phyloP scores from a whole-genome alignment of 2,888 invertebrate genomes.

The Spisula subtruncata region DNA sequence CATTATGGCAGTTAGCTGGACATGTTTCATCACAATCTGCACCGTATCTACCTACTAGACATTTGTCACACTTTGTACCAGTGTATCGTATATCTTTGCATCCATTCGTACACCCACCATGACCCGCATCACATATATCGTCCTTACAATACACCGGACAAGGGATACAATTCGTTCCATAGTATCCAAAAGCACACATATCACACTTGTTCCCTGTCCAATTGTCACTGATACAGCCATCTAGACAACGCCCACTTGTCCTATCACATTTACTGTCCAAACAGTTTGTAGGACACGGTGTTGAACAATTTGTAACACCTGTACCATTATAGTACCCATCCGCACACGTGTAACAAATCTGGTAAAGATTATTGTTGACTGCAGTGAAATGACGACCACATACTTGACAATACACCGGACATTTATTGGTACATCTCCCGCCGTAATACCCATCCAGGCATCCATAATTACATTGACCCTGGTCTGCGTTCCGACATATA shows the following conservation, averaged over 20 bases:
- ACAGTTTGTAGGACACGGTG: slow-evolving; percentile 7
- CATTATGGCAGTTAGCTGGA: background rate
- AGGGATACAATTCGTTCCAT: background rate
- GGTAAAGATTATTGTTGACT: background rate
- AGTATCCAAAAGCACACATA: background rate
- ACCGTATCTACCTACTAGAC: background rate
- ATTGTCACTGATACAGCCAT: background rate
- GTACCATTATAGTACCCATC: background rate
- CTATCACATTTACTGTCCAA: background rate
- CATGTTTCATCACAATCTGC: background rate
- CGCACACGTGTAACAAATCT: background rate
- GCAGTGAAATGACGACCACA: background rate
- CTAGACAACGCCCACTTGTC: background rate
- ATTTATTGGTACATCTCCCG: background rate
- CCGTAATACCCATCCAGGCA: slow-evolving; percentile 15
- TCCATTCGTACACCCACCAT: background rate
- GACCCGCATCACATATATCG: background rate
- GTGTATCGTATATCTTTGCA: background rate
- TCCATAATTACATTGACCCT: background rate
- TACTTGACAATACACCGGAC: background rate
- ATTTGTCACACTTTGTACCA: slow-evolving; percentile 21
- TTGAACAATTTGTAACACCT: background rate
- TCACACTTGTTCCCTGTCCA: slow-evolving; percentile 9
- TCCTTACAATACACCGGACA: slow-evolving; percentile 19
- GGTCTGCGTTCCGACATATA: too few relatives aligned